Evolutionary conservation across 53 echinoderm and acorn worm genomes (phyloP).

Genomic region (Holothuria leucospilota): DNA sequence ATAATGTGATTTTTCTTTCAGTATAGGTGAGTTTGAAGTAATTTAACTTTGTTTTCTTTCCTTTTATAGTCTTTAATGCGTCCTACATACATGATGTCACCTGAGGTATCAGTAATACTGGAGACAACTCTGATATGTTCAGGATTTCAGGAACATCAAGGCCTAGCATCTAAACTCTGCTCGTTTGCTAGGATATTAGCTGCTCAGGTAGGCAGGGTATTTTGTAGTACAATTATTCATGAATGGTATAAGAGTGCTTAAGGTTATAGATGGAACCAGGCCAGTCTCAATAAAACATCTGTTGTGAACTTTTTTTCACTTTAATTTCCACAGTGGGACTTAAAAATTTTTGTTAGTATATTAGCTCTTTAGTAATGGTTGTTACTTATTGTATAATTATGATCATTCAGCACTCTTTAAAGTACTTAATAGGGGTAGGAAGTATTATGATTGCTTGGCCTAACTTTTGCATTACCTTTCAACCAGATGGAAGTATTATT

Average conservation of each 20-base stretch:
- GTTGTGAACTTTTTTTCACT: neutral
- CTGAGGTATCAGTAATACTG: slow-evolving; percentile 80
- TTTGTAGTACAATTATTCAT: neutral
- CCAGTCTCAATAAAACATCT: too few species aligned
- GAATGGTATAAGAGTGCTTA: neutral
- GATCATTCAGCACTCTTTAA: too few species aligned
- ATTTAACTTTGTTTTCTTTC: neutral
- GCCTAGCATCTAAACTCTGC: slow-evolving; percentile 77
- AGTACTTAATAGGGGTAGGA: too few species aligned
- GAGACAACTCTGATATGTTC: slow-evolving; percentile 76
- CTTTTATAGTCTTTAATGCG: slow-evolving; percentile 77
- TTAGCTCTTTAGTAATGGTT: too few species aligned
- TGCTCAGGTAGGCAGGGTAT: slow-evolving; percentile 59
- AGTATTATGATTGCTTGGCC: too few species aligned
- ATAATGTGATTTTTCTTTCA: too few species aligned
- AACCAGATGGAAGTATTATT: too few species aligned
- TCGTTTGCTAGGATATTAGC: slow-evolving; percentile 72
- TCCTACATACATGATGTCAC: slow-evolving; percentile 82
- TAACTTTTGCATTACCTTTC: too few species aligned
- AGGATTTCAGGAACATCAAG: slow-evolving; percentile 73
- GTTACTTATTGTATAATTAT: too few species aligned
- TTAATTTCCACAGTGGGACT: neutral
- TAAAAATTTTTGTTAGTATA: neutral
- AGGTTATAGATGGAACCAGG: neutral
- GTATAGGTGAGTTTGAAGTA: neutral